These are phyloP conservation scores for Drosophila novamexicana DNA, from an alignment of 1,140 invertebrate species.

Conservation along the genomic window DNA sequence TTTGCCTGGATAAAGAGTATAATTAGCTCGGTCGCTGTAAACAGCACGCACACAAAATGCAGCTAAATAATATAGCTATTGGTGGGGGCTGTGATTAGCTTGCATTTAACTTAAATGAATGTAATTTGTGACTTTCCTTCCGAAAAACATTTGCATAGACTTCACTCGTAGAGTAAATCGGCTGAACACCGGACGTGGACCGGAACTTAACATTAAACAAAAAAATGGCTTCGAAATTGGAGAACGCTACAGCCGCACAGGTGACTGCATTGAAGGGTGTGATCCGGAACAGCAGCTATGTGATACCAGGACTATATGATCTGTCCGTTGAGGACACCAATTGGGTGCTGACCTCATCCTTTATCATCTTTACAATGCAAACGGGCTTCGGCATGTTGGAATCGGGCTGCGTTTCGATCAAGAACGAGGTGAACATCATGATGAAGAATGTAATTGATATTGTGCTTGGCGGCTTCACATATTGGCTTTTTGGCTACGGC, in stretches of 20 bases:
- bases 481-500: constrained; percentile 97
- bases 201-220: not conserved
- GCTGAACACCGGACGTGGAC: constrained; percentile 1
- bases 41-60: constrained; percentile 61
- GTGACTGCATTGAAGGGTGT: constrained; percentile 58
- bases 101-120: constrained; percentile 56
- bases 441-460: constrained; percentile 98
- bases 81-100: constrained; percentile 45
- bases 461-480: constrained; percentile 93
- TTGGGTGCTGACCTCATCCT: constrained; percentile 96
- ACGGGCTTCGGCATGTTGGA: constrained; percentile 97
- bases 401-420: constrained; percentile 95
- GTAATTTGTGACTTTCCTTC: constrained; percentile 49
- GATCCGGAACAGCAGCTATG: constrained; percentile 77
- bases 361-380: constrained; percentile 99
- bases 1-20: constrained; percentile 20
- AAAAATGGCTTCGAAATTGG: constrained; percentile 58
- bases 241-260: constrained; percentile 60
- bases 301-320: constrained; percentile 84
- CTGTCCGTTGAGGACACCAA: constrained; percentile 93
- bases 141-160: constrained; percentile 6
- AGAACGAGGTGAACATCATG: constrained; percentile 99
- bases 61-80: constrained; percentile 59
- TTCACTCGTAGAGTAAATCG: constrained; percentile 23
- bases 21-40: constrained; percentile 44